Conservation (phyloP, 2,113 vertebrate genomes). For the Lamprotornis superbus region DNA sequence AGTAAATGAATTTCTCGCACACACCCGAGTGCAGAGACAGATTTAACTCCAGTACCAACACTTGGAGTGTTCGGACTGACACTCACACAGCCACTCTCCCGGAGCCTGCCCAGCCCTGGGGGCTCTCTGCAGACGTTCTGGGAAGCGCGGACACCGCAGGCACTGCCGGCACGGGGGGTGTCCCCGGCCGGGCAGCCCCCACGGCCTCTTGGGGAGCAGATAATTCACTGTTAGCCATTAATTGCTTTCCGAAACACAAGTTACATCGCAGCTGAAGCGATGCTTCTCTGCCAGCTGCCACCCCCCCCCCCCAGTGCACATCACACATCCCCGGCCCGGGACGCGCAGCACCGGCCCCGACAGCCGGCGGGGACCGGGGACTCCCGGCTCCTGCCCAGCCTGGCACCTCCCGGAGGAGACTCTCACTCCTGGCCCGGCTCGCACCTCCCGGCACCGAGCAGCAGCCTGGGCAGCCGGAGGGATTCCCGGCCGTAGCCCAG, state of each 20-base stretch:
- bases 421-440: no score
- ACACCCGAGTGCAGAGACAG: rapidly evolving
- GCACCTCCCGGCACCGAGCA: no score
- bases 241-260: not conserved
- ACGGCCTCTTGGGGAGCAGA: not conserved
- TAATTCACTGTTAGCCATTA: not conserved
- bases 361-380: not conserved
- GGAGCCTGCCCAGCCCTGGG: not conserved
- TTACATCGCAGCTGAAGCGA: not conserved
- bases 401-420: not conserved
- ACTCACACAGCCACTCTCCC: not conserved
- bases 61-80: not conserved
- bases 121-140: not conserved
- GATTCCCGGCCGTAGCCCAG: no score
- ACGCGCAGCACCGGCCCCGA: not conserved
- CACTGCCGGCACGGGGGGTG: not conserved
- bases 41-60: not conserved
- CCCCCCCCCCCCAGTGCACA: not conserved
- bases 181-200: not conserved
- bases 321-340: not conserved
- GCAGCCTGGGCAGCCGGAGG: no score
- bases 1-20: not conserved
- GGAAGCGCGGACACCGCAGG: not conserved
- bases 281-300: not conserved
- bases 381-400: not conserved